Base-by-base conservation (phyloP, 1,140 invertebrate genomes). In the Pseudomyrmex concolor region DNA sequence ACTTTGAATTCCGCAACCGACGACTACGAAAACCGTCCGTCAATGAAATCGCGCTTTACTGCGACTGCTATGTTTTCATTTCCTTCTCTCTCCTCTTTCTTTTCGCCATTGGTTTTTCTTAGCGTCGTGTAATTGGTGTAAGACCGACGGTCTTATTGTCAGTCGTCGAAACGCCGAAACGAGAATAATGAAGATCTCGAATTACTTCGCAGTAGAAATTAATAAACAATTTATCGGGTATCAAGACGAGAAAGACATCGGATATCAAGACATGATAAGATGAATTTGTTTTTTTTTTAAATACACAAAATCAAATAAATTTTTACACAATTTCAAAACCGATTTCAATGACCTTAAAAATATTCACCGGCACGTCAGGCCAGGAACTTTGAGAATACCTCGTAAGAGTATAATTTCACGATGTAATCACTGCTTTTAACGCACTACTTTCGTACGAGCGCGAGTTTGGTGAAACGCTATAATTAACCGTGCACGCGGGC, bases 1-100 rank as follows among this genome's bases (percentile, higher is more conserved):
- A 86, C 77, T 86, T 86, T 85, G 77, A 86, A 86, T 85, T 85
- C 81, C 60, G 67, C 45, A 67, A 72, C 50, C 73, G 84, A 60
- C 80, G 63, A 55, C 59, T 78, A 57, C 71, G 76, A 74, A 73
- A 73, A 78, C 48, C 34, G 63, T 15, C 43, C 48, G 22, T 62
- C 68, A 71, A 80, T 78, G 74, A 43, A n/a, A n/a, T n/a, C 34
- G 60, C 60, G 48, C 76, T 59, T 76, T 54, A 68, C 25, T n/a
- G 34, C 82, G 48, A 7, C 57, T 22, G 7, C 19, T 13, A n/a
- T n/a, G 7, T 45, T 9, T 34, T 15, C 12, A 12, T 34, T 15
- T 51, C 48, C 17, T 34, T 10, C 51, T 59, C 17, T 48, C 9
- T n/a, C n/a, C n/a, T n/a, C 48, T 17, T 50, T 71, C 25, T 63